A percentile compares a stretch with the other conserved stretches of the same genome.
phyloP scores from a whole-genome alignment of 2,888 invertebrate genomes.

The Sminthurinus aureus region DNA sequence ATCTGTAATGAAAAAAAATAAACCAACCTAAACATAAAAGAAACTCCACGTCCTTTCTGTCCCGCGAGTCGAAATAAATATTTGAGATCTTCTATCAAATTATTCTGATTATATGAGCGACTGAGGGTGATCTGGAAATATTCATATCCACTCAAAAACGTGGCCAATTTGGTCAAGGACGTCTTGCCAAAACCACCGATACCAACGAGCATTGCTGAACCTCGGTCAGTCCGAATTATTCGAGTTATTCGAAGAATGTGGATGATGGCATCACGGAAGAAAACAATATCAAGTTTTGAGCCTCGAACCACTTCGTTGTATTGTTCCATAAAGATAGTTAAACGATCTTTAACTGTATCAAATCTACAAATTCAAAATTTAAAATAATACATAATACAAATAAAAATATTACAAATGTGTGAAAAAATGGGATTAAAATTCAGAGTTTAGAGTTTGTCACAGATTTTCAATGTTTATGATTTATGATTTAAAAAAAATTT shows the following conservation, averaged over 20 bases:
- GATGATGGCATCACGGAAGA: conserved; percentile 86
- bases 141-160: conserved; percentile 83
- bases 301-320: conserved; percentile 83
- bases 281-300: conserved; percentile 81
- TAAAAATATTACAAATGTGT: too few species aligned
- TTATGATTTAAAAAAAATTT: too few species aligned
- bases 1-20: too few species aligned
- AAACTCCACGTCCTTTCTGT: conserved; percentile 75
- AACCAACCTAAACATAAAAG: conserved; percentile 91
- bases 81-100: conserved; percentile 87
- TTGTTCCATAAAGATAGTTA: conserved; percentile 72
- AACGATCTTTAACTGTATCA: conserved; percentile 70
- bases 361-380: conserved; percentile 80
- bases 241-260: conserved; percentile 86
- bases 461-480: too few species aligned
- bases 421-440: too few species aligned
- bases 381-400: too few species aligned
- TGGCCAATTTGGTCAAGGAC: conserved; percentile 83
- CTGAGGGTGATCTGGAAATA: conserved; percentile 86
- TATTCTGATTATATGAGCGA: conserved; percentile 78
- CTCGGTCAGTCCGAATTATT: conserved; percentile 80
- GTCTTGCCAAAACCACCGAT: conserved; percentile 93
- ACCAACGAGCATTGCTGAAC: conserved; percentile 84
- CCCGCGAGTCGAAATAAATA: conserved; percentile 82
- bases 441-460: too few species aligned